phyloP scores from a whole-genome alignment of 2,113 vertebrate genomes.

The Cyprinodon tularosa region DNA sequence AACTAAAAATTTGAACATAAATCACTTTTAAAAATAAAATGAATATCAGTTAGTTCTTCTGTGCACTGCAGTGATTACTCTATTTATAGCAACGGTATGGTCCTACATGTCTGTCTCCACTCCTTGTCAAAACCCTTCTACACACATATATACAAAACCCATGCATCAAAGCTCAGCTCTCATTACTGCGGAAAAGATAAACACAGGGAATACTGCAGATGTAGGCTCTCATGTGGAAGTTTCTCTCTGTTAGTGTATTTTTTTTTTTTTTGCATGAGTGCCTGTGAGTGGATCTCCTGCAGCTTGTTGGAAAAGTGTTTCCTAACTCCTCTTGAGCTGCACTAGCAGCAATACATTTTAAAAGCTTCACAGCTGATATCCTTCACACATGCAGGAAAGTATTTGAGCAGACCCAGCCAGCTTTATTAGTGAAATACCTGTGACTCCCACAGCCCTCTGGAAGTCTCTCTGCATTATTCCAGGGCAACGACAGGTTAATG shows the following conservation, averaged over 20 bases:
- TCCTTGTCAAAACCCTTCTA: conserved; percentile 41
- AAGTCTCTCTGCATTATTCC: conserved; percentile 62
- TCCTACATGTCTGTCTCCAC: conserved; percentile 59
- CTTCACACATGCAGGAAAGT: conserved; percentile 43
- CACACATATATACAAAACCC: conserved; percentile 60
- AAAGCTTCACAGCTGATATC: conserved; percentile 47
- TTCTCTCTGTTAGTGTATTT: conserved; percentile 42
- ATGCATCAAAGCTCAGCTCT: conserved; percentile 56
- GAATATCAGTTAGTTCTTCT: conserved; percentile 44
- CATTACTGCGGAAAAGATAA: conserved; percentile 58
- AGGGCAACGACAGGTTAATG: conserved; percentile 71
- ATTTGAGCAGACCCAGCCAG: conserved; percentile 25
- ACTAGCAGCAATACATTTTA: conserved; percentile 30
- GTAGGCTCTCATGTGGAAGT: conserved; percentile 47
- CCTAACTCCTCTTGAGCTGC: conserved; percentile 29
- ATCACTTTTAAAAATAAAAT: background rate
- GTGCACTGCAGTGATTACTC: conserved; percentile 47
- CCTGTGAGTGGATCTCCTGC: conserved; percentile 36
- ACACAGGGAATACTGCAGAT: conserved; percentile 58
- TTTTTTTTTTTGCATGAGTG: conserved; percentile 37
- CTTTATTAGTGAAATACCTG: conserved; percentile 62
- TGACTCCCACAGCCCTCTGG: conserved; percentile 50
- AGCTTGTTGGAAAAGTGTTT: conserved; percentile 31
- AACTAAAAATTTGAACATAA: background rate
- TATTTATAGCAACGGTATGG: conserved; percentile 26